Percentiles rank a stretch among this genome's conserved stretches.
Conservation (phyloP, 2,113 vertebrate genomes). For the Prionailurus bengalensis region DNA sequence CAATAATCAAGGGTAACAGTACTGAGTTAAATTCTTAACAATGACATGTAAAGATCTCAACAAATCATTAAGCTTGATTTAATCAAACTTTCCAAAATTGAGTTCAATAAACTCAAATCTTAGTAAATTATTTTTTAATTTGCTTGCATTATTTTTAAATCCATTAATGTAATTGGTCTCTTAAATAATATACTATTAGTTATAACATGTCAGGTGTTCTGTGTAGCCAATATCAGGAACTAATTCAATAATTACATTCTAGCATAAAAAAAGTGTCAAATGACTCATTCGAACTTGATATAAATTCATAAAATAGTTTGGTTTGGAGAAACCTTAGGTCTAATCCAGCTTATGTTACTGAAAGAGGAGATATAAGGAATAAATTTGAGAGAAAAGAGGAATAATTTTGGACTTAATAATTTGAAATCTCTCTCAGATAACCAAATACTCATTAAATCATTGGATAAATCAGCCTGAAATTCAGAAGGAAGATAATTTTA, state of each 20-base stretch:
- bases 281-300: not conserved
- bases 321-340: not conserved
- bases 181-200: not conserved
- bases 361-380: not conserved
- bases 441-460: not conserved
- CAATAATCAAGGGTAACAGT: not conserved
- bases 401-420: not conserved
- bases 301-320: conserved; percentile 42
- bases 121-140: conserved; percentile 13
- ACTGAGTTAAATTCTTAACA: conserved; percentile 27
- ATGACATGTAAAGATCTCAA: conserved; percentile 19
- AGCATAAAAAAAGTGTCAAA: not conserved
- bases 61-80: conserved; percentile 35
- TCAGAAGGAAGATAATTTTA: not conserved
- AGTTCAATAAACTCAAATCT: conserved; percentile 2
- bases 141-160: conserved; percentile 36
- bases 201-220: not conserved
- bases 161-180: not conserved
- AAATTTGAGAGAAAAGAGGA: not conserved
- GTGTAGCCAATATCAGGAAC: not conserved
- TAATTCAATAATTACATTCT: conserved; percentile 28
- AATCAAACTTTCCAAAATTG: conserved; percentile 12
- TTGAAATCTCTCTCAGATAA: not conserved
- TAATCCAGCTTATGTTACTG: not conserved
- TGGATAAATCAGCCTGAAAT: not conserved